A percentile compares a stretch with the other conserved stretches of the same genome.
Evolutionary conservation across 2,888 invertebrate genomes (phyloP).

Genomic region (Serripes groenlandicus): DNA sequence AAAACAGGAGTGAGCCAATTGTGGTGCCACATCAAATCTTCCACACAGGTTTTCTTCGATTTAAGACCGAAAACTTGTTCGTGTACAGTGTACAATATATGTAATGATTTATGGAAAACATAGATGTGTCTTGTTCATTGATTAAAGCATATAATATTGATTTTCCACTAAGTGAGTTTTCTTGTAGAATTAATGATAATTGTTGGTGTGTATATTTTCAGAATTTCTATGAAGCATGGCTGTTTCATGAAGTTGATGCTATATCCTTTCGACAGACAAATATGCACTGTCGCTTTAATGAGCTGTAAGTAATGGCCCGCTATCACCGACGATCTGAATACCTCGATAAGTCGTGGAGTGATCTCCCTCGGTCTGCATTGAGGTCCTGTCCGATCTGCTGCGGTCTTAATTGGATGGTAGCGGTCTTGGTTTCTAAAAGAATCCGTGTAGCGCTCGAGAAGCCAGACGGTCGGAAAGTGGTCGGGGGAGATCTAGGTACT

Average conservation of each 20-base stretch:
- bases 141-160: neutral
- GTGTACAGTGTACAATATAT: neutral
- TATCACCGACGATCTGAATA: neutral
- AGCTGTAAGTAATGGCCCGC: neutral
- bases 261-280: slow-evolving; percentile 1
- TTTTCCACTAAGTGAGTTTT: neutral
- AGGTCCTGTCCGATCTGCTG: no score
- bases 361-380: no score
- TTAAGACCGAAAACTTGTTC: neutral
- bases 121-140: neutral
- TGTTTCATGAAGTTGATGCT: neutral
- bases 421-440: no score
- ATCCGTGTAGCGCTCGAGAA: no score
- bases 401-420: no score
- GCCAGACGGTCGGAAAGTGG: no score
- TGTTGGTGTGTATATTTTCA: neutral
- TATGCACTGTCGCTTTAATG: neutral
- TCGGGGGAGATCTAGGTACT: no score
- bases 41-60: neutral
- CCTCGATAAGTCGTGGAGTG: no score
- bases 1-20: no score
- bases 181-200: neutral
- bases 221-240: slow-evolving; percentile 4
- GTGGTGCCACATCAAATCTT: no score
- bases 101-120: neutral